Evolutionary conservation across 2,888 invertebrate genomes (phyloP).

Genomic region (Oasisia sp.): DNA sequence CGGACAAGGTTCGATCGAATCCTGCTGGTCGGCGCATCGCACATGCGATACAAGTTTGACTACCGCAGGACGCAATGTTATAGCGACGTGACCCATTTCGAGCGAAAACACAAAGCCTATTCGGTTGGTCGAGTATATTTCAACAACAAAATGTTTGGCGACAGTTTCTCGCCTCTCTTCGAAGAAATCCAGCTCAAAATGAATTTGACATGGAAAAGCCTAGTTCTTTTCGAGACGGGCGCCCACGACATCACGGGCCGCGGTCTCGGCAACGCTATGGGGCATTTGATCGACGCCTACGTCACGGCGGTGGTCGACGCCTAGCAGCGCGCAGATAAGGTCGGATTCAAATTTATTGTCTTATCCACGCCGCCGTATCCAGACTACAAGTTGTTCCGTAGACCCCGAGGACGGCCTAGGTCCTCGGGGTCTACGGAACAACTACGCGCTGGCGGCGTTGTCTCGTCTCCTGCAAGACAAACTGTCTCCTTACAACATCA

Average conservation of each 20-base stretch:
- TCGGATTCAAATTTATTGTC: too few species aligned
- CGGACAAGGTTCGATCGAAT: background rate
- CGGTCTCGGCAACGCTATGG: too few species aligned
- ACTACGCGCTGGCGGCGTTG: too few species aligned
- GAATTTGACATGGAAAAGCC: too few species aligned
- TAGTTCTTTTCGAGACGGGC: background rate
- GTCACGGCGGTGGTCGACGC: too few species aligned
- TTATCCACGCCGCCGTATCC: too few species aligned
- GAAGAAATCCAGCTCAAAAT: background rate
- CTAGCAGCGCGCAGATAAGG: too few species aligned
- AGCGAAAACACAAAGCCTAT: background rate
- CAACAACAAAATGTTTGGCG: background rate
- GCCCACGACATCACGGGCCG: background rate
- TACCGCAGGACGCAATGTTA: background rate
- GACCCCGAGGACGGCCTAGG: too few species aligned
- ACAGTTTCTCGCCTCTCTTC: background rate
- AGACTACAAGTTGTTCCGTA: too few species aligned
- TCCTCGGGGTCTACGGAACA: too few species aligned
- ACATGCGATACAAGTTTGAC: background rate
- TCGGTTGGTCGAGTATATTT: background rate
- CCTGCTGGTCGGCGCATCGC: background rate
- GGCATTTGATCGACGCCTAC: background rate
- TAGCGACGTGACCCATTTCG: background rate
- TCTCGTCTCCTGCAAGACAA: too few species aligned
- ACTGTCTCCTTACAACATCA: too few species aligned